Evolutionary conservation across 2,888 invertebrate genomes (phyloP), one percentile per base, ranked within the genome.

Genomic region (Epirrhoe alternata): DNA sequence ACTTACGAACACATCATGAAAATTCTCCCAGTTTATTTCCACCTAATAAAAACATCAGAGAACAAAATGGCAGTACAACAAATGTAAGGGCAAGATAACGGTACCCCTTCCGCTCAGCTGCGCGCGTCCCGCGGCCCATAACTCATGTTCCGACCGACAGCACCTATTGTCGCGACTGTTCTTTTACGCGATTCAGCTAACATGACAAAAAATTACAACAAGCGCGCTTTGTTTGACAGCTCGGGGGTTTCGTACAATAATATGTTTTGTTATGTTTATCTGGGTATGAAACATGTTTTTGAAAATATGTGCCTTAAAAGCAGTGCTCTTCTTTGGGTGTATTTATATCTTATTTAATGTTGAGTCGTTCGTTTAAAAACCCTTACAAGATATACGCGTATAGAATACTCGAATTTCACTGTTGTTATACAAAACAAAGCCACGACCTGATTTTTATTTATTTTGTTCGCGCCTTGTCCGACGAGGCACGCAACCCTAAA

Each of bases 71-170:
- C 50, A 52, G 24, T 24, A 53, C 64, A 60, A 57, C 61, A 66
- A 66, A 63, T 62, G 60, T 66, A 66, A 65, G 58, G 49, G 49
- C 61, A 52, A 66, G 67, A 64, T 69, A 60, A 64, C 47, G 60
- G 59, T 64, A 59, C 69, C 76, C 70, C 79, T 82, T 77, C 81
- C 83, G 74, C 75, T 35, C 76, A 75, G 77, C 58, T 75, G 70
- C 68, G 73, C 74, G 77, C 64, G 72, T 72, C 74, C 74, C 72
- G 67, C 70, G 74, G 73, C 71, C 77, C 82, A 86, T 86, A 80
- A 85, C 82, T 87, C 85, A 86, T 82, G 79, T 83, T 82, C 81
- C 84, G 75, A 77, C 72, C 80, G 83, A 80, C 83, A 78, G 79
- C 77, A 78, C 75, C 85, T 79, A 83, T 86, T 86, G 86, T 86